phyloP scores from a whole-genome alignment of 2,888 invertebrate species.

The Blastobasis adustella region DNA sequence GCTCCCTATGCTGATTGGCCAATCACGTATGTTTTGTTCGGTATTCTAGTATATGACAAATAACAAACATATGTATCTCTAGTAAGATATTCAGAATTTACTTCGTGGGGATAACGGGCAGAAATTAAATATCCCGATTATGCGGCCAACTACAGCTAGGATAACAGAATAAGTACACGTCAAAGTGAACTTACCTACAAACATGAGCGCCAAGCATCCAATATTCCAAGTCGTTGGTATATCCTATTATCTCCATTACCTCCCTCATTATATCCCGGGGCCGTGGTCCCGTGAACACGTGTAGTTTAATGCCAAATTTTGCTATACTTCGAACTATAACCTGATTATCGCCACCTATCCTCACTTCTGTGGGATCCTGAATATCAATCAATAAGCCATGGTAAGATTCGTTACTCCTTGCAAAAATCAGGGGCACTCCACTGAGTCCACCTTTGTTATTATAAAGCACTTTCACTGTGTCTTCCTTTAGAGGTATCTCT shows the following conservation, averaged over 20 bases:
- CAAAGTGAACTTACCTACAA: conserved; percentile 42
- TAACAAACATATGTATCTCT: no score
- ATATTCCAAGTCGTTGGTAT: conserved; percentile 39
- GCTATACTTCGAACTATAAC: conserved; percentile 73
- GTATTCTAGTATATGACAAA: no score
- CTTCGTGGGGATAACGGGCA: no score
- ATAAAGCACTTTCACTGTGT: conserved; percentile 57
- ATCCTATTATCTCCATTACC: conserved; percentile 36
- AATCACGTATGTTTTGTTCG: no score
- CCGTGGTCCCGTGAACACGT: conserved; percentile 54
- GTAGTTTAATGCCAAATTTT: conserved; percentile 46
- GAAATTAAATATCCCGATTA: no score
- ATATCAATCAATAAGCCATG: conserved; percentile 74
- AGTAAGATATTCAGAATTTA: no score
- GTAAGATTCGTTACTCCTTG: conserved; percentile 62
- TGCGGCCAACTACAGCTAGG: no score
- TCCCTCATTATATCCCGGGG: conserved; percentile 57
- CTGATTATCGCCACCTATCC: conserved; percentile 65
- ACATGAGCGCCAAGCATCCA: conserved; percentile 66
- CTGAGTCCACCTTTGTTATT: conserved; percentile 55
- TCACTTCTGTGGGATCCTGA: conserved; percentile 70
- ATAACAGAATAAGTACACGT: no score
- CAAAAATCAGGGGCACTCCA: conserved; percentile 68
- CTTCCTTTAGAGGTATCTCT: conserved; percentile 50
- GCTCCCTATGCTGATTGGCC: no score